Base-by-base conservation (phyloP, 2,888 invertebrate genomes). In the Vannuccia rotundouncinata region DNA sequence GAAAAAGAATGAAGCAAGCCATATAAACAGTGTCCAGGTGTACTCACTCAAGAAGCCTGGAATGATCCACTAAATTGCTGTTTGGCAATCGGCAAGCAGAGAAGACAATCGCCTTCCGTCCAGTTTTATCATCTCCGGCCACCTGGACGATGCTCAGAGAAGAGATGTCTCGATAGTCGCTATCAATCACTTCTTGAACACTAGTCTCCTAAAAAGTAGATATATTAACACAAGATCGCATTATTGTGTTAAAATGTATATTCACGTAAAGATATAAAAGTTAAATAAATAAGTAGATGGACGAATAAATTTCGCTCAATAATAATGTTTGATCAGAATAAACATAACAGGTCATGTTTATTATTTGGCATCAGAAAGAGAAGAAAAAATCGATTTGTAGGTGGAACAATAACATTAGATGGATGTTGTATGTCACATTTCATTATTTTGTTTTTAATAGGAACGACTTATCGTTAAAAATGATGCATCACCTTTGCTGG, bases 71-170 rank as follows among this genome's bases (percentile, higher is more conserved):
- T 82, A 92, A 92, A 85, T 92, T 92, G 86, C 92, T 93, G 76
- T 92, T 91, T 0, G 95, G 95, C 83, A 94, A 89, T 85, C 92
- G 91, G 88, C 95, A 97, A 2, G 99, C 97, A 82, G 95, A 97
- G 80, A 99, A 93, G 73, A 96, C 94, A 85, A 99, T 95, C 84
- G 98, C 93, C 87, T 97, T 94, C 82, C 97, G 91, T 27, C 97
- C 97, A 84, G 93, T 91, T 74, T 91, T 90, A 87, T 93, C 93
- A 88, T 93, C 93, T 86, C 89, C 93, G 81, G 92, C 92, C n/a
- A 93, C 92, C 88, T 94, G 93, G 27, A 94, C 91, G 83, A 94
- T 93, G 27, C 92, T 92, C 85, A 92, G 91, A 84, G 91, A 90
- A 31, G 92, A 90, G 82, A 94, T 92, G 85, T 92, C 92, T 80